Conservation (phyloP, 2,113 vertebrate species). For the Bucco capensis region DNA sequence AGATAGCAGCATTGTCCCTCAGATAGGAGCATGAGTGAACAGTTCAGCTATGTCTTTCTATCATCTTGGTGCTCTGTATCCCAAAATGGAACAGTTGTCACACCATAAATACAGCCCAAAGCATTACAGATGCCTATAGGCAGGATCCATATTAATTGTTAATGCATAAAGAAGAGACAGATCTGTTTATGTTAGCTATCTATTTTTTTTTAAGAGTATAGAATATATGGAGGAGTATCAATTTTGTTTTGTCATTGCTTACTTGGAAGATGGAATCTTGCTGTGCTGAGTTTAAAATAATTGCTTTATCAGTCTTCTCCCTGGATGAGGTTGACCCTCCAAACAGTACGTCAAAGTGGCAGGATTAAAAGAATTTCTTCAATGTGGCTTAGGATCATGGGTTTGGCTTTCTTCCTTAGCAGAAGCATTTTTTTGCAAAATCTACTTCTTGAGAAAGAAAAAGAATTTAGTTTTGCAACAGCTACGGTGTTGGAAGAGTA, state of each 20-base stretch:
- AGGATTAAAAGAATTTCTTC: not conserved
- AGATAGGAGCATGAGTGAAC: constrained; percentile 48
- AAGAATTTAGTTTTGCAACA: not conserved
- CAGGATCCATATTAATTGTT: constrained; percentile 74
- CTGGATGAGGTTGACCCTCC: not conserved
- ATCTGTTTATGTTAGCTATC: constrained; percentile 51
- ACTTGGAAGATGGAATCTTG: not conserved
- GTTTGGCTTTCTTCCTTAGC: not conserved
- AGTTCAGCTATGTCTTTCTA: constrained; percentile 61
- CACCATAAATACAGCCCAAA: constrained; percentile 72
- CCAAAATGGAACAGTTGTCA: constrained; percentile 70
- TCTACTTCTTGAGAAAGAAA: not conserved
- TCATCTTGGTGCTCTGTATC: constrained; percentile 61
- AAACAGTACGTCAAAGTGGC: not conserved
- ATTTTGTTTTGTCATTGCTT: constrained; percentile 17
- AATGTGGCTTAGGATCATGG: not conserved
- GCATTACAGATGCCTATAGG: constrained; percentile 73
- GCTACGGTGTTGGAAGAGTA: not conserved
- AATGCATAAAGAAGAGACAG: constrained; percentile 59
- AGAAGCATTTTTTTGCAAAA: not conserved
- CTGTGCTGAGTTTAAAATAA: not conserved
- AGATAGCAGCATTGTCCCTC: constrained; percentile 62
- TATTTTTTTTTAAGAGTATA: constrained; percentile 11
- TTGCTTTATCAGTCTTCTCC: not conserved
- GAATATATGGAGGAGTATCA: constrained; percentile 17